Conservation (phyloP, 2,113 vertebrate genomes). For the Benthochromis sp. region DNA sequence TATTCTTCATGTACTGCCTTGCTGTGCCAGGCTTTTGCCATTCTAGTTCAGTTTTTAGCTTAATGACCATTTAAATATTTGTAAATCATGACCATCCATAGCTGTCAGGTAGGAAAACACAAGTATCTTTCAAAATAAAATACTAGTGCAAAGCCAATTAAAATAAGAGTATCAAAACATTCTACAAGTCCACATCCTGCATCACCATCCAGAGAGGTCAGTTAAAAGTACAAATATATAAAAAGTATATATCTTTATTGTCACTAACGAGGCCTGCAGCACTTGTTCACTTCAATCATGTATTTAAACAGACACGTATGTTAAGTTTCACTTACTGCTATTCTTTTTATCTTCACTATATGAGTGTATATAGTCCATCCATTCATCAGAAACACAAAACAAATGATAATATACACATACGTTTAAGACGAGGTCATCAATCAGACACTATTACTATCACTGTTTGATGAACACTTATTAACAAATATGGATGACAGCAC, state of each 20-base stretch:
- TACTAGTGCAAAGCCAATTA: not conserved
- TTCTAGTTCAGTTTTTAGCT: not conserved
- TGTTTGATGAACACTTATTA: not conserved
- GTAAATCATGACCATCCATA: not conserved
- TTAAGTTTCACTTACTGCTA: not conserved
- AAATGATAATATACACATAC: not conserved
- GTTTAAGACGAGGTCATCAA: not conserved
- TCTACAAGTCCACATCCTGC: not conserved
- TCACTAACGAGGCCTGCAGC: not conserved
- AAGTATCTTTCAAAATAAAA: not conserved
- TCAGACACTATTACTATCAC: not conserved
- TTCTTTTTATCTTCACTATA: not conserved
- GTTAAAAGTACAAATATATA: not conserved
- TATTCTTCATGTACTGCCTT: not conserved
- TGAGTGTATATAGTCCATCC: not conserved
- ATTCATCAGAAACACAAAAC: not conserved
- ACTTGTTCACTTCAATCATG: not conserved
- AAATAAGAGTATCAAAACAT: not conserved
- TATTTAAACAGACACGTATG: not conserved
- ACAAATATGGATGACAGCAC: not conserved
- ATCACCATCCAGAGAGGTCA: not conserved
- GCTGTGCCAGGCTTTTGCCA: not conserved
- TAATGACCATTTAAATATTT: not conserved
- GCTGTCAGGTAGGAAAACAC: not conserved
- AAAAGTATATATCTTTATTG: not conserved